These are phyloP conservation scores for Caenorhabditis panamensis DNA, from an alignment of 2,888 invertebrate genomes.

Conservation along the genomic window DNA sequence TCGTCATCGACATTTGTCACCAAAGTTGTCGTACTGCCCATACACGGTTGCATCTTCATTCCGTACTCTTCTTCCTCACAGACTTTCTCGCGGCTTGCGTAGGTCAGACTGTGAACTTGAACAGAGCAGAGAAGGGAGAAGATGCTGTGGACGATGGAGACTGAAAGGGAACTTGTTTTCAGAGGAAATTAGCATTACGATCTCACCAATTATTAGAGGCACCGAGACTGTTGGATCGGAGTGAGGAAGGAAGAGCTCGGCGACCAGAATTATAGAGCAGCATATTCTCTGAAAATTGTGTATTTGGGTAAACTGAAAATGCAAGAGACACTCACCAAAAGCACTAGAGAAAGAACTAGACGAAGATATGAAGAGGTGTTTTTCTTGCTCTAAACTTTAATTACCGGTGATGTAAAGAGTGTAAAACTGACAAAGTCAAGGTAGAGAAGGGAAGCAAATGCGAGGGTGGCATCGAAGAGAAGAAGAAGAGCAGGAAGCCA, in stretches of 20 bases:
- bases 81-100: conserved; percentile 38
- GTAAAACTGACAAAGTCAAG: conserved; percentile 56
- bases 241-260: conserved; percentile 57
- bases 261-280: conserved; percentile 40
- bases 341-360: conserved; percentile 35
- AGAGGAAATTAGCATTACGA: no score
- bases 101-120: conserved; percentile 51
- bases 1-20: conserved; percentile 56
- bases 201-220: conserved; percentile 51
- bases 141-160: conserved; percentile 30
- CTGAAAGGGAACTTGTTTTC: no score
- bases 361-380: conserved; percentile 49
- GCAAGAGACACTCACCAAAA: conserved; percentile 27
- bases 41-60: conserved; percentile 32
- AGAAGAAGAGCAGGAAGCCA: conserved; percentile 62
- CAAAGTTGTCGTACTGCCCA: conserved; percentile 49
- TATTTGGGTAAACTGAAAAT: not conserved
- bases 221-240: conserved; percentile 55
- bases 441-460: conserved; percentile 55
- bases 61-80: conserved; percentile 16
- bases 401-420: not conserved
- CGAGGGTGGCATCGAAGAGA: conserved; percentile 55
- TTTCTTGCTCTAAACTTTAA: conserved; percentile 30
- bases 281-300: conserved; percentile 52
- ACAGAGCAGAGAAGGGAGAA: conserved; percentile 47